phyloP scores from a whole-genome alignment of 2,113 vertebrate species.

The Toxotes chatareus region DNA sequence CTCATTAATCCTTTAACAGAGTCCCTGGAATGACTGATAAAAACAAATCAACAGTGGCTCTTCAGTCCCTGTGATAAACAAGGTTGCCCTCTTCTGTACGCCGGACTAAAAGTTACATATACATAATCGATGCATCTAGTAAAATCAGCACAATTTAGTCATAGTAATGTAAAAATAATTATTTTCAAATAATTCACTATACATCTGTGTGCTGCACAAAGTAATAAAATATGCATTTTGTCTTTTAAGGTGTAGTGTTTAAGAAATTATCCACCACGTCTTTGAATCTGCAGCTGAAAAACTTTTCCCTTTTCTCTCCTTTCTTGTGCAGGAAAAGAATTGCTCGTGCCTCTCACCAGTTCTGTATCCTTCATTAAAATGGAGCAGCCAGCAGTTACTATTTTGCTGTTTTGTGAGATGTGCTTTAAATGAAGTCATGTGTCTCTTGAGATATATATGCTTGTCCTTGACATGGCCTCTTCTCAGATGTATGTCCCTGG shows the following conservation, averaged over 20 bases:
- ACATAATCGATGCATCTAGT: neutral
- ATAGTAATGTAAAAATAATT: neutral
- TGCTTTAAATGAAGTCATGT: neutral
- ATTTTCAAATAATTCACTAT: neutral
- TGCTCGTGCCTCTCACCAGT: constrained; percentile 93
- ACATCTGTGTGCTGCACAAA: neutral
- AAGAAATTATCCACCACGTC: neutral
- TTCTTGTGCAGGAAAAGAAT: constrained; percentile 87
- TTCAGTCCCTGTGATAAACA: neutral
- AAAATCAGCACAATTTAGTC: neutral
- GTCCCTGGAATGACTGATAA: neutral
- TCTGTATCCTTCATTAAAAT: constrained; percentile 91
- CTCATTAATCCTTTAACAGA: neutral
- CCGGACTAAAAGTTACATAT: neutral
- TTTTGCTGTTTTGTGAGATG: neutral
- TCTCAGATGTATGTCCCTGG: constrained; percentile 95
- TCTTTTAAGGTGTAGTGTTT: neutral
- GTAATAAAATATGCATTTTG: neutral
- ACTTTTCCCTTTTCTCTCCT: neutral
- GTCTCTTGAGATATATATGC: neutral
- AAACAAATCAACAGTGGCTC: neutral
- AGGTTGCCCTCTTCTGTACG: neutral
- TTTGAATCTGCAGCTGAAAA: neutral
- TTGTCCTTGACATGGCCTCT: constrained; percentile 80
- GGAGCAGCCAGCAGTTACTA: neutral